Conservation (phyloP, 2,888 invertebrate genomes). For the Xylota sylvarum region DNA sequence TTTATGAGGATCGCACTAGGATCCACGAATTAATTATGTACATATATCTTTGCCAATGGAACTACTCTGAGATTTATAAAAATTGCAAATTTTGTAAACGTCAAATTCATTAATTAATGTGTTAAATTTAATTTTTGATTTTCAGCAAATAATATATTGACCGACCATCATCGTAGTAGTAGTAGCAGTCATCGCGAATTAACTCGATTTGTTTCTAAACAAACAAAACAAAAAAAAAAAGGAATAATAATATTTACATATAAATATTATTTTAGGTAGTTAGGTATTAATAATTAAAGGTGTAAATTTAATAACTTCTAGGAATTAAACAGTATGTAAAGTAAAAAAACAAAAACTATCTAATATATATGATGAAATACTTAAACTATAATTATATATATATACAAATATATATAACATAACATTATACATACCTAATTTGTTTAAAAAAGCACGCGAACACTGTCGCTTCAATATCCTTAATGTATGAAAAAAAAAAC, state of each 20-base stretch:
- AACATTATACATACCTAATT: conserved; percentile 37
- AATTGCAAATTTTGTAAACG: too few relatives aligned
- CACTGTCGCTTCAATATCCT: conserved; percentile 59
- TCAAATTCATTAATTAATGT: neutral
- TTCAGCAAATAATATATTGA: conserved; percentile 56
- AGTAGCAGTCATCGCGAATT: conserved; percentile 61
- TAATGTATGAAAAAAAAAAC: conserved; percentile 24
- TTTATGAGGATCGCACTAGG: too few relatives aligned
- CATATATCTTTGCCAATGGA: too few relatives aligned
- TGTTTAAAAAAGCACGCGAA: conserved; percentile 57
- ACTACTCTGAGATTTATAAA: too few relatives aligned
- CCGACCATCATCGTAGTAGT: conserved; percentile 55
- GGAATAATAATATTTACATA: conserved; percentile 51
- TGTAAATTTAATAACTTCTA: conserved; percentile 66
- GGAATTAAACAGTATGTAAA: conserved; percentile 61
- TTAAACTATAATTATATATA: conserved; percentile 61
- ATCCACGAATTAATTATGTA: too few relatives aligned
- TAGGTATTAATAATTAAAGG: conserved; percentile 71
- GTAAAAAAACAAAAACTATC: conserved; percentile 47
- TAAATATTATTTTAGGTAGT: conserved; percentile 71
- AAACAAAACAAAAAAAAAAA: conserved; percentile 46
- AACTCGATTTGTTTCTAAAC: conserved; percentile 59
- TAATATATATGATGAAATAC: conserved; percentile 53
- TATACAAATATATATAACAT: conserved; percentile 24
- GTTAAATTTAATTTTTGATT: conserved; percentile 30